Base-by-base conservation (phyloP, 2,888 invertebrate species). In the Teleogryllus oceanicus region DNA sequence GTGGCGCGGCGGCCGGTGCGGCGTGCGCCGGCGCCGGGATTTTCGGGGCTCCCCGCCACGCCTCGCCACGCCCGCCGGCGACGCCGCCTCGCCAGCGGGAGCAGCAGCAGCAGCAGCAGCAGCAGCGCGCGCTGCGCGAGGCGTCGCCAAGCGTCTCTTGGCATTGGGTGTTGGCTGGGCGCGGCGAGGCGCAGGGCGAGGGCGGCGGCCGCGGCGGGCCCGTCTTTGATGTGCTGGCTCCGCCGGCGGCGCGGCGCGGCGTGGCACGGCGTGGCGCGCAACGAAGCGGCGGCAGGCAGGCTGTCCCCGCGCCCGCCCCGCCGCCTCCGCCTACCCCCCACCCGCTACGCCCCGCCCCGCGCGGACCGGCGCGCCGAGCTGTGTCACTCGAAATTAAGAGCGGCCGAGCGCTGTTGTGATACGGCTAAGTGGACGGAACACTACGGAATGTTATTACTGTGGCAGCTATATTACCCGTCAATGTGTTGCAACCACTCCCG, bases 101-200 rank as follows among this genome's bases (percentile, higher is more conserved):
- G 12, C 18, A 18, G 16, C 62, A 16, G 11, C 51, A 16, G 51
- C 12, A 16, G 51, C 12, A 12, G 24, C 24, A 2, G 24, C 24
- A 24, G 37, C 37, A 37, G 37, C 8, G 24, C 37, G n/a, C 37
- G 37, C 37, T 37, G 5, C 37, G 37, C n/a, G 62, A 62, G 62
- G 62, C 62, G 62, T 62, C 62, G 62, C 62, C 62, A 62, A 62
- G 62, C 62, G 62, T 62, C 62, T 62, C 62, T 62, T 62, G 62
- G 62, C 62, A 62, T 18, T 13, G 62, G 11, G 62, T n/a, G 62
- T 62, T 13, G 37, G 62, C 62, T 10, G n/a, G n/a, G 62, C 62
- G 62, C n/a, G 16, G 13, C 62, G 13, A 18, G 62, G 62, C 62
- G n/a, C 13, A n/a, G 62, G 62, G 62, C 62, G 62, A 18, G 62